These are phyloP conservation scores for Pammene aurita DNA, from an alignment of 2,888 invertebrate species.

Conservation along the genomic window DNA sequence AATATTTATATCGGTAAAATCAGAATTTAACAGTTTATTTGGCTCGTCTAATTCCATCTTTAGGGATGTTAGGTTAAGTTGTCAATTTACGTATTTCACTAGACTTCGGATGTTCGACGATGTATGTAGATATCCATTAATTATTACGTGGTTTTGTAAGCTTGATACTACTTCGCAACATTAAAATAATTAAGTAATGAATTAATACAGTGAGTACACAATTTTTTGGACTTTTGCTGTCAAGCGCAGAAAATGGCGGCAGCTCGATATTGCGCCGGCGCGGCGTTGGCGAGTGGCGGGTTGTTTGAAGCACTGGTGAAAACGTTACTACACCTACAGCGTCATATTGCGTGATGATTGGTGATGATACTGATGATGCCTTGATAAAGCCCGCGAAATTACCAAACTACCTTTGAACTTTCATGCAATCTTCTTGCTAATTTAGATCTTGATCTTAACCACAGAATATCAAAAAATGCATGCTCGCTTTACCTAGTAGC, in stretches of 20 bases:
- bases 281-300: slow-evolving; percentile 27
- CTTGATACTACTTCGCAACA: background rate
- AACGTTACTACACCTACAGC: background rate
- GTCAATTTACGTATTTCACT: slow-evolving; percentile 8
- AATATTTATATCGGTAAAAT: slow-evolving; percentile 8
- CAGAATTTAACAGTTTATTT: slow-evolving; percentile 23
- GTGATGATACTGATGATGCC: too few relatives aligned
- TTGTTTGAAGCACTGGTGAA: slow-evolving; percentile 7
- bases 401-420: too few relatives aligned
- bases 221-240: slow-evolving; percentile 31
- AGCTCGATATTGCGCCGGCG: slow-evolving; percentile 28
- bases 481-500: too few relatives aligned
- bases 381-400: too few relatives aligned
- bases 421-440: too few relatives aligned
- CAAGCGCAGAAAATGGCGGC: slow-evolving; percentile 42
- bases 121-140: background rate
- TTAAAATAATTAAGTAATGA: slow-evolving; percentile 19
- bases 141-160: background rate
- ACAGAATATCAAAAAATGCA: too few relatives aligned
- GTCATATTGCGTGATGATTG: too few relatives aligned
- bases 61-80: slow-evolving; percentile 30
- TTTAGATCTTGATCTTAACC: too few relatives aligned
- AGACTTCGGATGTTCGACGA: background rate
- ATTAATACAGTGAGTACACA: too few relatives aligned
- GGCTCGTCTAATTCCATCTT: slow-evolving; percentile 34